Conservation (phyloP, 1,140 invertebrate genomes). For the Aphidius ervi region DNA sequence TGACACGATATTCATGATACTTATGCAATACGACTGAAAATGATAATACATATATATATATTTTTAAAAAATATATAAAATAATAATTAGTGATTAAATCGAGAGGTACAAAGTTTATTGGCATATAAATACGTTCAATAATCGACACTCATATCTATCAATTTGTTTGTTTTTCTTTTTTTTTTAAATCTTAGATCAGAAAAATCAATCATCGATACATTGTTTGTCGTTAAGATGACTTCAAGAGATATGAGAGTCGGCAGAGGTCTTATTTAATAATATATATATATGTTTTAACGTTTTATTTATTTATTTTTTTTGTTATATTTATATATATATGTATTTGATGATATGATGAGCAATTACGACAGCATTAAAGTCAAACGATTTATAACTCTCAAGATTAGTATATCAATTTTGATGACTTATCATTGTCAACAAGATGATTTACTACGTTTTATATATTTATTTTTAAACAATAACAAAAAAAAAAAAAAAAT, state of each 20-base stretch:
- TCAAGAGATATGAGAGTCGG: background rate
- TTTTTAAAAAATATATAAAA: too few relatives aligned
- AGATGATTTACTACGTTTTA: conserved; percentile 20
- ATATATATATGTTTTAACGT: too few relatives aligned
- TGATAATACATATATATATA: too few relatives aligned
- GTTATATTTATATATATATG: too few relatives aligned
- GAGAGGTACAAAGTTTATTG: too few relatives aligned
- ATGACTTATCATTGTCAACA: conserved; percentile 24
- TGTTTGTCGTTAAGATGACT: conserved; percentile 4
- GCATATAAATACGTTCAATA: background rate
- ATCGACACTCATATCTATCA: too few relatives aligned
- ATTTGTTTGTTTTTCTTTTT: conserved; percentile 5
- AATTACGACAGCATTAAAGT: conserved; percentile 30
- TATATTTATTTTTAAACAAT: background rate
- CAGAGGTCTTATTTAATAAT: too few relatives aligned
- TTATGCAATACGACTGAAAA: too few relatives aligned
- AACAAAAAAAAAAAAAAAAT: background rate
- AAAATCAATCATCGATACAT: background rate
- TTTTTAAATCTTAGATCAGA: background rate
- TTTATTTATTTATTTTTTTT: too few relatives aligned
- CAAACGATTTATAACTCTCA: conserved; percentile 30
- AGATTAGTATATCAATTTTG: conserved; percentile 27
- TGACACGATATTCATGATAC: too few relatives aligned
- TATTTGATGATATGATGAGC: conserved; percentile 12
- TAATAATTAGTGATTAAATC: too few relatives aligned